These are phyloP conservation scores for Ramazzottius varieornatus DNA, from an alignment of 2,888 invertebrate genomes.

Conservation along the genomic window DNA sequence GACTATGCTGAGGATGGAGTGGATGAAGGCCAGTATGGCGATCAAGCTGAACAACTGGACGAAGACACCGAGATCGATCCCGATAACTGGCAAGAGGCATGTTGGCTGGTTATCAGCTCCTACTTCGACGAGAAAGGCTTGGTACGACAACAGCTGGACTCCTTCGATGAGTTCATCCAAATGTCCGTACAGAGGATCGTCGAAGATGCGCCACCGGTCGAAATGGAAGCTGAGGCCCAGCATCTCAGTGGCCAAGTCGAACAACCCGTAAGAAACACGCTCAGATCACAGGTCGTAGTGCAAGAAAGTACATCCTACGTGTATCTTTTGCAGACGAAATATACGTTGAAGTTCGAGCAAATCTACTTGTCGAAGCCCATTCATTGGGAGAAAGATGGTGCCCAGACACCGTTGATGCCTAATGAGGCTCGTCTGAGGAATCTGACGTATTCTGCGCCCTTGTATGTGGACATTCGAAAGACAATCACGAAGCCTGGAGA, in stretches of 20 bases:
- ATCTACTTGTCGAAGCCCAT: slow-evolving; percentile 97
- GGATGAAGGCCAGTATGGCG: not conserved
- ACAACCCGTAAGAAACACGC: slow-evolving; percentile 35
- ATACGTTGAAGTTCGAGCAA: slow-evolving; percentile 86
- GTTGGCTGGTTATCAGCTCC: slow-evolving; percentile 98
- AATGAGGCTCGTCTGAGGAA: slow-evolving; percentile 92
- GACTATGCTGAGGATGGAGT: not conserved
- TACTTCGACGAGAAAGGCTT: slow-evolving; percentile 99
- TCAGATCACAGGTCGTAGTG: slow-evolving; percentile 12
- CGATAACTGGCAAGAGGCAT: slow-evolving; percentile 97
- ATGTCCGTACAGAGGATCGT: slow-evolving; percentile 99
- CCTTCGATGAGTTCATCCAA: slow-evolving; percentile 97
- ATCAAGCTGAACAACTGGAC: not conserved
- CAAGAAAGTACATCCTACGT: not conserved
- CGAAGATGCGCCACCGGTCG: slow-evolving; percentile 93
- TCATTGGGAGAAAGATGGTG: slow-evolving; percentile 99
- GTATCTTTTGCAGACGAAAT: slow-evolving; percentile 47
- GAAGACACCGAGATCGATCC: slow-evolving; percentile 64
- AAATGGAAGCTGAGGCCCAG: slow-evolving; percentile 78
- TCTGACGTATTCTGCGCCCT: slow-evolving; percentile 84
- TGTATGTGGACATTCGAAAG: slow-evolving; percentile 96
- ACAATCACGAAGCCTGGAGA: slow-evolving; percentile 66
- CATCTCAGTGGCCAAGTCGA: slow-evolving; percentile 78
- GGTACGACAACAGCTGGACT: slow-evolving; percentile 91
- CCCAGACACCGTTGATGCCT: slow-evolving; percentile 98